Evolutionary conservation across 2,888 invertebrate species (phyloP).

Genomic region (Dioctria rufipes): DNA sequence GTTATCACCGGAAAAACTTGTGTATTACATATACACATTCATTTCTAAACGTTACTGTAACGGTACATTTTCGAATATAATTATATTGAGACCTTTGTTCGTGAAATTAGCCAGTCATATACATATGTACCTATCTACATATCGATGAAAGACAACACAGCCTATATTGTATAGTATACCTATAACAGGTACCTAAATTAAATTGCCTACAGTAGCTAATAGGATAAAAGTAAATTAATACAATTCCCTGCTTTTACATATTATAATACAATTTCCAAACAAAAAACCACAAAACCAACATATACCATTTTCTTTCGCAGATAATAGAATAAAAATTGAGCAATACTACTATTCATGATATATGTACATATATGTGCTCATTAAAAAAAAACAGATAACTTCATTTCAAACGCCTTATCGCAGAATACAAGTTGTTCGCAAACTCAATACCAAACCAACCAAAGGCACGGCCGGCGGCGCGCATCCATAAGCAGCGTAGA

Average conservation of each 20-base stretch:
- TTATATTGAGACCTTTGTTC: too few relatives aligned
- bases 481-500: neutral
- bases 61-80: too few relatives aligned
- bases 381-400: neutral
- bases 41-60: too few relatives aligned
- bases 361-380: neutral
- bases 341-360: constrained; percentile 32
- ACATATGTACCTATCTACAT: too few relatives aligned
- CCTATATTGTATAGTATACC: too few relatives aligned
- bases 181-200: neutral
- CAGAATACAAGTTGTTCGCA: neutral
- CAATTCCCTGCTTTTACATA: too few relatives aligned
- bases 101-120: too few relatives aligned
- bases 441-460: too few relatives aligned
- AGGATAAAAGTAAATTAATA: neutral
- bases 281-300: neutral
- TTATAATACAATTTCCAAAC: constrained; percentile 9
- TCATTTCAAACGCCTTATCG: constrained; percentile 32
- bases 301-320: constrained; percentile 21
- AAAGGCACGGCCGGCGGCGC: too few relatives aligned
- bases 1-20: too few relatives aligned
- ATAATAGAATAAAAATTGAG: constrained; percentile 38
- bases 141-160: too few relatives aligned
- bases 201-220: constrained; percentile 1
- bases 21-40: too few relatives aligned